phyloP scores from a whole-genome alignment of 2,113 vertebrate species.

The Lepus americanus region DNA sequence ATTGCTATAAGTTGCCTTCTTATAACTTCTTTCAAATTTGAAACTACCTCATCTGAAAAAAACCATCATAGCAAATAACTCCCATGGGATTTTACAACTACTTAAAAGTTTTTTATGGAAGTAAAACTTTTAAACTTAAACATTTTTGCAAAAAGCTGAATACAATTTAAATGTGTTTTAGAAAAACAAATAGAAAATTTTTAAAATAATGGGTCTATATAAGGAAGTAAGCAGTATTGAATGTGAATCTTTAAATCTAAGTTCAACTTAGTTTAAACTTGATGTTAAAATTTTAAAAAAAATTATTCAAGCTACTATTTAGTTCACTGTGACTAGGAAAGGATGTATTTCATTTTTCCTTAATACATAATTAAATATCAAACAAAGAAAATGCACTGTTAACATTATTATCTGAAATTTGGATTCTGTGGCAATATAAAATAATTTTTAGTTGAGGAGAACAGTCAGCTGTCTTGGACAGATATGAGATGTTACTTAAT shows the following conservation, averaged over 20 bases:
- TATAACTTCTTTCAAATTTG: not conserved
- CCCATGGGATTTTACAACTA: not conserved
- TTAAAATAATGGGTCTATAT: not conserved
- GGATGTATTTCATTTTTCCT: not conserved
- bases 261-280: not conserved
- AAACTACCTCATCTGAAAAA: constrained; percentile 11
- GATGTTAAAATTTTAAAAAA: not conserved
- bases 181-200: not conserved
- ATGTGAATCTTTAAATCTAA: not conserved
- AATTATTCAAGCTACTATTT: not conserved
- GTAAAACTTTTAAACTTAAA: not conserved
- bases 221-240: not conserved
- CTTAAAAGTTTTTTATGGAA: constrained; percentile 12
- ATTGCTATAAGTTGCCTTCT: not conserved
- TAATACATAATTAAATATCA: not conserved
- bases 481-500: not conserved
- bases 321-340: not conserved
- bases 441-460: not conserved
- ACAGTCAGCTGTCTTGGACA: accelerated
- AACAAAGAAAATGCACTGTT: not conserved
- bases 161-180: not conserved
- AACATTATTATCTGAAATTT: not conserved
- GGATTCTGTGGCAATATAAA: not conserved
- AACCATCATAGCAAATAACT: not conserved
- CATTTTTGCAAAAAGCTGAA: not conserved